Evolutionary conservation across 2,113 vertebrate genomes (phyloP).

Genomic region (Brachyhypopomus occidentalis): DNA sequence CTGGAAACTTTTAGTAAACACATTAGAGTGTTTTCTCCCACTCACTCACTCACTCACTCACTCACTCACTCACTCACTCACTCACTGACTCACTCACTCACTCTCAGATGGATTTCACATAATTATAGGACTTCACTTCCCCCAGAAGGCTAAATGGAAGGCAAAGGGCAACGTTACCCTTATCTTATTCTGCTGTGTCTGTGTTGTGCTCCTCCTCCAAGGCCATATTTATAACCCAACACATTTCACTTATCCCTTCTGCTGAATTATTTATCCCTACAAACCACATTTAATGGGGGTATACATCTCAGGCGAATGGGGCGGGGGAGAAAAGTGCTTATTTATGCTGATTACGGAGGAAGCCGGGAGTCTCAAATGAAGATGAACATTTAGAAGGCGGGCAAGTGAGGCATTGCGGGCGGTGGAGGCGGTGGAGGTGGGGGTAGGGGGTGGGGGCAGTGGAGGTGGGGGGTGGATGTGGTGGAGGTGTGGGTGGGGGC

Average conservation of each 20-base stretch:
- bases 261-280: conserved; percentile 71
- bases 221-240: conserved; percentile 65
- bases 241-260: conserved; percentile 68
- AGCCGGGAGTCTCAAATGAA: conserved; percentile 59
- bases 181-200: conserved; percentile 56
- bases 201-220: conserved; percentile 47
- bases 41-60: too few relatives aligned
- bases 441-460: neutral
- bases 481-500: too few relatives aligned
- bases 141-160: conserved; percentile 52
- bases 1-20: conserved; percentile 11
- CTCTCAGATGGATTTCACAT: conserved; percentile 27
- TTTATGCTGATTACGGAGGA: conserved; percentile 61
- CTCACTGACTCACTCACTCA: neutral
- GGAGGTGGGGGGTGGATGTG: neutral
- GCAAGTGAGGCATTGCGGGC: conserved; percentile 6
- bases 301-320: conserved; percentile 60
- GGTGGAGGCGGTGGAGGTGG: neutral
- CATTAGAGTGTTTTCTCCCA: conserved; percentile 16
- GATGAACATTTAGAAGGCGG: conserved; percentile 44
- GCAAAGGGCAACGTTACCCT: conserved; percentile 43
- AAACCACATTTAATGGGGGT: conserved; percentile 69
- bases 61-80: too few relatives aligned
- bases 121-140: conserved; percentile 25
- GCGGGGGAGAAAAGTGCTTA: conserved; percentile 61